Conservation (phyloP, 2,113 vertebrate genomes). For the Cichladusa arquata region DNA sequence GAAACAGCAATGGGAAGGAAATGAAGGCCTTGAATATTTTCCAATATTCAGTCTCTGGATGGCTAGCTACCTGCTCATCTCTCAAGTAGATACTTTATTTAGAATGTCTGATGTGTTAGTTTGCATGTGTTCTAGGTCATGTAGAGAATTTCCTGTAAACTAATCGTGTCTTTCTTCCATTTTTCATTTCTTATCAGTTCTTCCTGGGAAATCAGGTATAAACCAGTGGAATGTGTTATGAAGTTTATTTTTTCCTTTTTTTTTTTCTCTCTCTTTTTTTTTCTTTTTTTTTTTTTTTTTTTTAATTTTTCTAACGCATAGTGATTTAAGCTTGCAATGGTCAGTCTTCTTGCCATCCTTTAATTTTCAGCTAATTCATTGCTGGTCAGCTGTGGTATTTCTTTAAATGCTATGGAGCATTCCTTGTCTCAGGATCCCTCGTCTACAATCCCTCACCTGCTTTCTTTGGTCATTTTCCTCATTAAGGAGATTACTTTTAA, state of each 20-base stretch:
- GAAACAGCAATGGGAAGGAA: constrained; percentile 22
- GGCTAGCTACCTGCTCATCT: constrained; percentile 32
- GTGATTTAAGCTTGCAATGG: constrained; percentile 74
- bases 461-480: constrained; percentile 61
- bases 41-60: neutral
- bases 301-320: constrained; percentile 60
- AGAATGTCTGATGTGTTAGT: constrained; percentile 37
- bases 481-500: constrained; percentile 76
- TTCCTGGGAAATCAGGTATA: constrained; percentile 99
- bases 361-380: constrained; percentile 69
- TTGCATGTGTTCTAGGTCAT: constrained; percentile 66
- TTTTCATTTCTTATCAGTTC: constrained; percentile 92
- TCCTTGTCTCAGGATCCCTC: constrained; percentile 36
- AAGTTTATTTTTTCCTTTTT: neutral
- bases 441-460: neutral
- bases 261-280: neutral
- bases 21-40: neutral
- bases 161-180: constrained; percentile 84
- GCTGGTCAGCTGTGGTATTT: constrained; percentile 73
- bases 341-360: constrained; percentile 56
- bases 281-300: neutral
- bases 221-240: constrained; percentile 77
- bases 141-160: constrained; percentile 69
- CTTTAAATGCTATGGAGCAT: constrained; percentile 53
- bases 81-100: constrained; percentile 43